phyloP scores from a whole-genome alignment of 2,888 invertebrate genomes.

The Diplazon laetatorius region DNA sequence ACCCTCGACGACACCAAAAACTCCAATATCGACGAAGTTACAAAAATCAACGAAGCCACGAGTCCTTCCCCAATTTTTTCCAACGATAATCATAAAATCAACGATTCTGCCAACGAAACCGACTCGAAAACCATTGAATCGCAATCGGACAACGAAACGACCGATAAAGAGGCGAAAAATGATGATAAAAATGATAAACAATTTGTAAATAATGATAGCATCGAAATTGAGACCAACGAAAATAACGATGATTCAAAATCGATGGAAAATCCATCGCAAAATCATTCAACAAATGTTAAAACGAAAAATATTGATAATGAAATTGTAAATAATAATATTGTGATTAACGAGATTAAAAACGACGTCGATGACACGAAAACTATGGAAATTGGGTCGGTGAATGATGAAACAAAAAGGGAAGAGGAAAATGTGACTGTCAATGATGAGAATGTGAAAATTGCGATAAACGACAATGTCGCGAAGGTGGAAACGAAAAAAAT shows the following conservation, averaged over 20 bases:
- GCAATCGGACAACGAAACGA: too few relatives aligned
- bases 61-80: not conserved
- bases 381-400: too few relatives aligned
- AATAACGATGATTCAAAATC: not conserved
- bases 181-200: too few relatives aligned
- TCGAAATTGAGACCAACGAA: too few relatives aligned
- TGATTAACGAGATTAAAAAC: conserved; percentile 24
- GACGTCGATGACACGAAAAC: too few relatives aligned
- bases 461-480: conserved; percentile 5
- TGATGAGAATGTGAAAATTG: conserved; percentile 19
- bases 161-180: too few relatives aligned
- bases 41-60: not conserved
- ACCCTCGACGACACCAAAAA: not conserved
- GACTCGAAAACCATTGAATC: too few relatives aligned
- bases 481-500: conserved; percentile 10
- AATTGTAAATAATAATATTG: conserved; percentile 43
- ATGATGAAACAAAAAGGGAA: too few relatives aligned
- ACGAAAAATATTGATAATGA: conserved; percentile 30
- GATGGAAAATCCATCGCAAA: not conserved
- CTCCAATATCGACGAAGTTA: not conserved
- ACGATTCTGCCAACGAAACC: conserved; percentile 53
- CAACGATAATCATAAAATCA: not conserved
- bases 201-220: too few relatives aligned
- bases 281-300: conserved; percentile 24
- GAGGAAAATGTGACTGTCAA: too few relatives aligned